Evolutionary conservation across 2,113 vertebrate genomes (phyloP), one percentile per base, ranked within the genome.

Genomic region (Lepus europaeus): DNA sequence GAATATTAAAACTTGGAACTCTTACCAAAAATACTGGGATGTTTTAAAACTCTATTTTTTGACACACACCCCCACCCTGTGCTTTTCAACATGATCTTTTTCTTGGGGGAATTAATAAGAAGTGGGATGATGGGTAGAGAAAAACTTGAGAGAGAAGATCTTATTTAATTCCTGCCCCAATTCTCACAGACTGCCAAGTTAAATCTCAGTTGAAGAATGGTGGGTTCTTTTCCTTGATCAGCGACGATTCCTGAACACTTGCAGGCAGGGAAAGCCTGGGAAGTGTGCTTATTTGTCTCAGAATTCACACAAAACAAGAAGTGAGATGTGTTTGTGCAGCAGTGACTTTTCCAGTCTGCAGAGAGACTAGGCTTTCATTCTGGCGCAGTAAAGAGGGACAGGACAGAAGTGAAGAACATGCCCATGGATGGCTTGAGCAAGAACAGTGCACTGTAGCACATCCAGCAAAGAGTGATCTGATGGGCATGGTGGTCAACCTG

Each of bases 41-140:
- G 51, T 68, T 53, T 73, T 27, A 33, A 29, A 76, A 33, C 61
- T 36, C 53, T 49, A n/a, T 49, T 85, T 64, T 72, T 64, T 80
- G 56, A 68, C 90, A 91, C 19, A 73, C 61, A 0, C 27, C 20
- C 11, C 39, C 29, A 22, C 10, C 69, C 45, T 51, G 19, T 91
- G 31, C 5, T 79, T 93, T 90, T 73, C 22, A 87, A 56, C 14
- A 66, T 11, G 63, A 12, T 78, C 12, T 23, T 13, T 95, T 94
- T 91, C 51, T 29, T 74, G 17, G 51, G n/a, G 29, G 36, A 90
- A 81, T 89, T 85, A 81, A 53, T 82, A 31, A 69, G 14, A 96
- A 94, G 16, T 69, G 36, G 53, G 22, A 17, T 68, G 69, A 49
- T 9, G 25, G 78, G 17, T 56, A 84, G 61, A 95, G 72, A 90